These are phyloP conservation scores for Drepanosiphum platanoidis DNA, from an alignment of 2,888 invertebrate genomes.

Conservation along the genomic window DNA sequence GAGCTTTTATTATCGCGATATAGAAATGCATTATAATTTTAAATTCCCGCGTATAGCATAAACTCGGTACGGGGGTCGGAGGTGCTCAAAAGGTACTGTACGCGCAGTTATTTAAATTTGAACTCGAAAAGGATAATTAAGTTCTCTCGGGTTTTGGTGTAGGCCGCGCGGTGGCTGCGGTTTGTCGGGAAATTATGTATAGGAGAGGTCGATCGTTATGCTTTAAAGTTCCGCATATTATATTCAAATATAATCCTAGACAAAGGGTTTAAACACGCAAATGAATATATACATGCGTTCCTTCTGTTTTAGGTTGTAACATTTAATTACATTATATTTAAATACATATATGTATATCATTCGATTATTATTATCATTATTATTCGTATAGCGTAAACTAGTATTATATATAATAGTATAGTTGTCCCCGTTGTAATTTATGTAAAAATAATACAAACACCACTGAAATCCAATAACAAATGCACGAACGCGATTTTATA, in stretches of 20 bases:
- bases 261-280: conserved; percentile 48
- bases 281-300: conserved; percentile 32
- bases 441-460: neutral
- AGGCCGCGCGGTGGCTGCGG: neutral
- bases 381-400: neutral
- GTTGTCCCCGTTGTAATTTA: neutral
- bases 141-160: conserved; percentile 36
- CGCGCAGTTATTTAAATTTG: conserved; percentile 53
- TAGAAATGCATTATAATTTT: conserved; percentile 21
- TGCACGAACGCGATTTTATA: no score
- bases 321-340: conserved; percentile 35
- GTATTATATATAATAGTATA: neutral
- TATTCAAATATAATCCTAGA: conserved; percentile 54
- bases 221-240: conserved; percentile 40
- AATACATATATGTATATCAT: neutral
- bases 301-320: conserved; percentile 33
- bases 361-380: no score
- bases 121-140: conserved; percentile 56
- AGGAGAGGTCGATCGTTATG: conserved; percentile 43
- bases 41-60: neutral
- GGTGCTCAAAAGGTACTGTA: conserved; percentile 17
- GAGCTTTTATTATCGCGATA: conserved; percentile 19
- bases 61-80: neutral
- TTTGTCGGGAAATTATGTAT: conserved; percentile 23
- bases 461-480: no score